phyloP scores from a whole-genome alignment of 2,113 vertebrate species.

The Plecturocebus donacophilus region DNA sequence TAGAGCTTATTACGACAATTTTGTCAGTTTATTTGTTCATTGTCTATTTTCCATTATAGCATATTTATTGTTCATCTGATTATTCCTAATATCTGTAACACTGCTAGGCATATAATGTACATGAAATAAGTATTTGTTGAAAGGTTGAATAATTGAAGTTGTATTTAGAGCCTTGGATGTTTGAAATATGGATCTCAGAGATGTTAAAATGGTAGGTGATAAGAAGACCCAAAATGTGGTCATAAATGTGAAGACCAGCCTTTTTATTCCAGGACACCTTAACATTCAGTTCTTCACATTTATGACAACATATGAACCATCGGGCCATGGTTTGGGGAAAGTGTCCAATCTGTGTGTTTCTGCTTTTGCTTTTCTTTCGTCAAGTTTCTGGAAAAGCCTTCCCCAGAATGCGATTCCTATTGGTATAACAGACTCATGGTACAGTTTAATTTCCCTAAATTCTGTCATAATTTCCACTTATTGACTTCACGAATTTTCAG shows the following conservation, averaged over 20 bases:
- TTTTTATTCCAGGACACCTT: neutral
- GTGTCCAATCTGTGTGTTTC: neutral
- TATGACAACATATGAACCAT: neutral
- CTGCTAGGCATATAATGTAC: neutral
- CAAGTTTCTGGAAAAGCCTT: neutral
- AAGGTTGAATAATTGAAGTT: neutral
- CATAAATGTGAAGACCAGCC: neutral
- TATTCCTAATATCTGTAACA: neutral
- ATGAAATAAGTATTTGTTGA: neutral
- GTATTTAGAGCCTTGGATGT: neutral
- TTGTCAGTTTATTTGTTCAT: neutral
- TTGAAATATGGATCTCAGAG: constrained; percentile 3
- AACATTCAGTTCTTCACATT: neutral
- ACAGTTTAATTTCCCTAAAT: neutral
- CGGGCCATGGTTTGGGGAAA: neutral
- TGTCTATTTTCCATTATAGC: neutral
- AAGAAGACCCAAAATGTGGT: neutral
- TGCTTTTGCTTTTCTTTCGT: neutral
- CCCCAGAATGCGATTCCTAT: neutral
- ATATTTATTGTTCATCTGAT: neutral
- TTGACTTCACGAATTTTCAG: neutral
- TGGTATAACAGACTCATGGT: neutral
- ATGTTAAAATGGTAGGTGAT: neutral
- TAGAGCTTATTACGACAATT: neutral
- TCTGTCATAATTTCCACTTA: constrained; percentile 6